These are phyloP conservation scores for Polyergus mexicanus DNA, from an alignment of 1,140 invertebrate genomes.

Conservation along the genomic window DNA sequence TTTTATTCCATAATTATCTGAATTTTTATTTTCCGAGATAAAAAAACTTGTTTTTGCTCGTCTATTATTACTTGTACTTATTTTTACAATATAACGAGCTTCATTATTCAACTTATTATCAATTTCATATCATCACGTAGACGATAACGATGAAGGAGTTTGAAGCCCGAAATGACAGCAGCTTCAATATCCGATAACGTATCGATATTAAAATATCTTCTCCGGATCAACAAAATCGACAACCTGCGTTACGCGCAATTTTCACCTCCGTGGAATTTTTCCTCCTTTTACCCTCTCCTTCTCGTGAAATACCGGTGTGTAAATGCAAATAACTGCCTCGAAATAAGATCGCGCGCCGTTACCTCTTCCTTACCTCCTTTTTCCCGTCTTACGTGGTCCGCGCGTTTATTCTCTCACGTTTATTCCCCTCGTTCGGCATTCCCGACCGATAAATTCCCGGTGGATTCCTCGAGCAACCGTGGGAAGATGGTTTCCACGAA, in stretches of 20 bases:
- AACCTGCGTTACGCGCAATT: constrained; percentile 54
- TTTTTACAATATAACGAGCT: no score
- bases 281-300: constrained; percentile 21
- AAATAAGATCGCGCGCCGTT: constrained; percentile 73
- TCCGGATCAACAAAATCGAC: constrained; percentile 7
- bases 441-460: constrained; percentile 68
- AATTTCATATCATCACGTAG: no score
- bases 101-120: no score
- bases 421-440: constrained; percentile 65
- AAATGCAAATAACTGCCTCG: constrained; percentile 73
- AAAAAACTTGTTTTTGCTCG: no score
- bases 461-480: constrained; percentile 61
- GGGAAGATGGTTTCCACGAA: constrained; percentile 6
- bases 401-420: constrained; percentile 43
- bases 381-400: constrained; percentile 25
- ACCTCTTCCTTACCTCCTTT: constrained; percentile 64
- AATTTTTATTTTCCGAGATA: no score
- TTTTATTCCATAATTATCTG: no score
- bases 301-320: constrained; percentile 66
- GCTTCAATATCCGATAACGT: constrained; percentile 25
- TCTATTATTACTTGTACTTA: no score
- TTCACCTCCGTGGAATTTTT: constrained; percentile 60
- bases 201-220: constrained; percentile 62
- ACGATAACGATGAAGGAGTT: not conserved
- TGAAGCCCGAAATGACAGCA: not conserved